Evolutionary conservation across 2,888 invertebrate species (phyloP), one percentile per base, ranked within the genome.

Genomic region (Lithodes maja): DNA sequence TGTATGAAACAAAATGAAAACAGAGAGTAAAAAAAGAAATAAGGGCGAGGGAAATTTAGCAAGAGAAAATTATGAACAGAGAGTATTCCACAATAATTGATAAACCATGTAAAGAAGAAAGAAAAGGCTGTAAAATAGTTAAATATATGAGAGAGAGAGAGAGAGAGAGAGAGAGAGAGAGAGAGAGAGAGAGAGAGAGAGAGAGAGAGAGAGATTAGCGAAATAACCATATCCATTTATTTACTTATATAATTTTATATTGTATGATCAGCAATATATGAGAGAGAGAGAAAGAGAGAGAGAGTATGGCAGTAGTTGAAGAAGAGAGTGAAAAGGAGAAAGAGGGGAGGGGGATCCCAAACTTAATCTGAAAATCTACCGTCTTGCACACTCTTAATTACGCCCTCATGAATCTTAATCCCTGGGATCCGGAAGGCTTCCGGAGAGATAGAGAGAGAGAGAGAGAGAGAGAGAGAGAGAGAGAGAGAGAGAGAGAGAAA

Each of bases 371-470:
- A 83, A 87, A 87, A 87, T 87, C 87, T 83, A 87, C 83, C 78
- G 87, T 87, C 87, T 87, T 87, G 83, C 87, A 87, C 87, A 83
- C 87, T 87, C 87, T 87, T 87, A 87, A 87, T 87, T 87, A 87
- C 87, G 79, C 68, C 79, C 79, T 87, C 87, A 87, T 87, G 87
- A 83, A 87, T 87, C 87, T 87, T 87, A 87, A 87, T 87, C 87
- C 87, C 71, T 15, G 53, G 83, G 83, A 80, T 83, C 83, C 83
- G 71, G 61, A 69, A 54, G 69, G 78, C 54, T 87, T 78, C 83
- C 53, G 81, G 87, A 49, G 33, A 49, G 53, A 33, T 3, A 53
- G 75, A 69, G 77, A 52, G 7, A 7, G 2, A 54, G 33, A 15
- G 50, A 68, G 75, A 53, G 75, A 49, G 55, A 17, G 49, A 7